Evolutionary conservation across 2,888 invertebrate genomes (phyloP), one percentile per base, ranked within the genome.

Genomic region (Arrhopalites spinosus): DNA sequence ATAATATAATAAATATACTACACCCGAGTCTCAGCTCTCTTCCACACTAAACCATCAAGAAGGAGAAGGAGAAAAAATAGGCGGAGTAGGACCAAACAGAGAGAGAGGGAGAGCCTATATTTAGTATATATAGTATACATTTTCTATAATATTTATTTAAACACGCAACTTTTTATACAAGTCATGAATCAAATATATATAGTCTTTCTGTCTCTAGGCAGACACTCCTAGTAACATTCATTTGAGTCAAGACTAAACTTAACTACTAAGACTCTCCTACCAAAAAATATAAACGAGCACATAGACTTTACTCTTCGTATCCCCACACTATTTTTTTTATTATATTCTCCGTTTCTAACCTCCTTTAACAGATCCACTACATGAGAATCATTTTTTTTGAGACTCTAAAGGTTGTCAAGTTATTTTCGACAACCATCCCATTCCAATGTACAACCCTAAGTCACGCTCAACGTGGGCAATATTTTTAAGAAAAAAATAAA

Each of bases 31-130:
- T 23, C 64, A n/a, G 1, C 15, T 17, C 53, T 53, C 56, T 36
- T 36, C 53, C 20, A 8, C 53, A 1, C 23, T n/a, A n/a, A 53
- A 7, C n/a, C 20, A 15, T 23, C 63, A 29, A 72, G 68, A 68
- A 68, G 71, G 71, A 72, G 11, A 70, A 72, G n/a, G n/a, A n/a
- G n/a, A n/a, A n/a, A n/a, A n/a, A n/a, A n/a, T n/a, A 72, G 71
- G 71, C 71, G 71, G 71, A 61, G 71, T 61, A 72, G 71, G 8
- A 36, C 25, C 25, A 29, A 56, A 56, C 56, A 23, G 59, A 45
- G 45, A 66, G 25, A 23, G 11, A 43, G 5, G 43, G 7, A 43
- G 15, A 43, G 43, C 29, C 45, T 66, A 66, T 66, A n/a, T 59
- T 53, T 29, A 64, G 30, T 50, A 11, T 36, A 50, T 47, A 50